Evolutionary conservation across 1,140 invertebrate species (phyloP).

Genomic region (Lordiphosa stackelbergi): DNA sequence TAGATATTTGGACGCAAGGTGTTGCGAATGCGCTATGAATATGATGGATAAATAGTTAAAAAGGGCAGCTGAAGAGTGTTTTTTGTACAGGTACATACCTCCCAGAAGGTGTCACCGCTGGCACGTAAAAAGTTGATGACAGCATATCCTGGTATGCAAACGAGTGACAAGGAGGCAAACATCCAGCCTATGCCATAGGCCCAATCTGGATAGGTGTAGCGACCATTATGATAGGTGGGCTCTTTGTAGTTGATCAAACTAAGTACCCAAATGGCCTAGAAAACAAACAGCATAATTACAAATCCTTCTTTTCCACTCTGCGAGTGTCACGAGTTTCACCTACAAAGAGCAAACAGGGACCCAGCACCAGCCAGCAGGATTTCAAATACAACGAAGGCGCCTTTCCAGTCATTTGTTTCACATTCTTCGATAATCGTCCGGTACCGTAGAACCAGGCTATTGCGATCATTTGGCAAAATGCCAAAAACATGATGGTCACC

Average conservation of each 20-base stretch:
- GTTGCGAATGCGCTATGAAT: constrained; percentile 79
- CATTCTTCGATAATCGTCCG: constrained; percentile 85
- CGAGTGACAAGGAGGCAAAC: constrained; percentile 87
- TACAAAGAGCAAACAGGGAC: constrained; percentile 89
- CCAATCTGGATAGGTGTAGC: constrained; percentile 89
- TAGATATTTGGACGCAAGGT: constrained; percentile 80
- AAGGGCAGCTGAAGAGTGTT: not conserved
- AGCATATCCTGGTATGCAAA: constrained; percentile 91
- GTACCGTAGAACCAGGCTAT: constrained; percentile 96
- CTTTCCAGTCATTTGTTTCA: constrained; percentile 91
- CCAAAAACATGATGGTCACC: constrained; percentile 92
- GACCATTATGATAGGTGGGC: constrained; percentile 86
- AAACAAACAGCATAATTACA: constrained; percentile 27
- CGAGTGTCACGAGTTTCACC: not conserved
- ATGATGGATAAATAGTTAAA: not conserved
- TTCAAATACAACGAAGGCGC: constrained; percentile 88
- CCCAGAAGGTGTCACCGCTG: constrained; percentile 83
- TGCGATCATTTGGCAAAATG: constrained; percentile 93
- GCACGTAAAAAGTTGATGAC: constrained; percentile 84
- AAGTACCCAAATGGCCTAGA: constrained; percentile 89
- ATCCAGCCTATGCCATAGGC: constrained; percentile 92
- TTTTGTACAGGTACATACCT: constrained; percentile 80
- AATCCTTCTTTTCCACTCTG: too few relatives aligned
- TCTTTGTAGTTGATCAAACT: constrained; percentile 91
- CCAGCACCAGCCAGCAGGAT: constrained; percentile 89